Evolutionary conservation across 2,888 invertebrate genomes (phyloP).

Genomic region (Agonopterix arenella): DNA sequence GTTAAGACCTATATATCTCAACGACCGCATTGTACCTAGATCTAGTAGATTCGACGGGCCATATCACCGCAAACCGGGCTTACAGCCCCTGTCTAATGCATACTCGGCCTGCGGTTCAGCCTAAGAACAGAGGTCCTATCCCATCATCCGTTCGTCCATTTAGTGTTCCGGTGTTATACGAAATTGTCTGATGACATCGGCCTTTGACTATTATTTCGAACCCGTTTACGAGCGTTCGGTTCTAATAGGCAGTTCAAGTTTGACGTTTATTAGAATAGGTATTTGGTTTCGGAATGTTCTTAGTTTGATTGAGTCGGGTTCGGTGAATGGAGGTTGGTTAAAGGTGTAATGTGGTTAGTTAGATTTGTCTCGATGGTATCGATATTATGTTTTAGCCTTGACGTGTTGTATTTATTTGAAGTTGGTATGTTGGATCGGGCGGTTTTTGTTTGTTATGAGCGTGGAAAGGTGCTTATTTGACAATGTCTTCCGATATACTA

Average conservation of each 20-base stretch:
- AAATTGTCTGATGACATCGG: conserved; percentile 19
- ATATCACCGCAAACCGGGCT: conserved; percentile 28
- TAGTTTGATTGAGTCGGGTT: conserved; percentile 55
- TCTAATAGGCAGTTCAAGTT: conserved; percentile 21
- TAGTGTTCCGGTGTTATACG: conserved; percentile 17
- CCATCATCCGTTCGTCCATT: conserved; percentile 22
- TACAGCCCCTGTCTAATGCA: conserved; percentile 33
- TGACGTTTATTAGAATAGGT: conserved; percentile 14
- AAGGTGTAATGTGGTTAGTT: background rate
- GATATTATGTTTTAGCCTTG: too few relatives aligned
- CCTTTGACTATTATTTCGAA: conserved; percentile 21
- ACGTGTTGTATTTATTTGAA: too few relatives aligned
- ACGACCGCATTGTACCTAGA: conserved; percentile 17
- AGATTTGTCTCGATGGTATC: too few relatives aligned
- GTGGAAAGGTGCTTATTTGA: too few relatives aligned
- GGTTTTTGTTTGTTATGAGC: too few relatives aligned
- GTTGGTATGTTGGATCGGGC: too few relatives aligned
- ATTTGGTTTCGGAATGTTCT: conserved; percentile 22
- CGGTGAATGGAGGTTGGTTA: conserved; percentile 2
- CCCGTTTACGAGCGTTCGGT: conserved; percentile 7
- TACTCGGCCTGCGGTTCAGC: conserved; percentile 23
- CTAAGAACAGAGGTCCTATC: conserved; percentile 27
- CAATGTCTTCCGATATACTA: too few relatives aligned
- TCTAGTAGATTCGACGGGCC: conserved; percentile 23
- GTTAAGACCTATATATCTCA: too few relatives aligned